Evolutionary conservation across 1,140 invertebrate species (phyloP).

Genomic region (Idris sp.): DNA sequence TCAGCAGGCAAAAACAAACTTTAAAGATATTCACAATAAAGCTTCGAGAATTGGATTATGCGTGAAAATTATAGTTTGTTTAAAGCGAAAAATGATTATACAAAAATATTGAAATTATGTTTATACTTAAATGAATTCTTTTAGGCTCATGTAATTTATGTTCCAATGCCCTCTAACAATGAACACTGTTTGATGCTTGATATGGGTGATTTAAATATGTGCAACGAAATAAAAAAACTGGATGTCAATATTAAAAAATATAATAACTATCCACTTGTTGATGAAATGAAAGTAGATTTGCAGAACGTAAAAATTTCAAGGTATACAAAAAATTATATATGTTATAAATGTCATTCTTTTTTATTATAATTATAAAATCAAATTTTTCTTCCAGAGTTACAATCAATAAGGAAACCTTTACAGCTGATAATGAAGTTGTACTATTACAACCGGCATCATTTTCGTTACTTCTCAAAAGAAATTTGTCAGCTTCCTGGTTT

Average conservation of each 20-base stretch:
- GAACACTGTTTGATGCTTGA: conserved; percentile 88
- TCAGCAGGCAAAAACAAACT: conserved; percentile 90
- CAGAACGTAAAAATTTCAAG: conserved; percentile 88
- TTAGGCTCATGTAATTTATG: conserved; percentile 90
- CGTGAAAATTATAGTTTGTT: conserved; percentile 85
- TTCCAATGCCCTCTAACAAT: conserved; percentile 90
- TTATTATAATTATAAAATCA: too few relatives aligned
- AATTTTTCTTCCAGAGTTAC: too few relatives aligned
- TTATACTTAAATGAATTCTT: too few relatives aligned
- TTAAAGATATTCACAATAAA: conserved; percentile 89
- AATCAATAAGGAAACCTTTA: conserved; percentile 71
- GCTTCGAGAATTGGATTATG: conserved; percentile 88
- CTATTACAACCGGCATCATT: conserved; percentile 91
- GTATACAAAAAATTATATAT: too few relatives aligned
- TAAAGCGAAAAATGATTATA: too few relatives aligned
- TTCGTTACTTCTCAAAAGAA: conserved; percentile 86
- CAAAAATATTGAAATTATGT: too few relatives aligned
- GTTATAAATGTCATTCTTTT: too few relatives aligned
- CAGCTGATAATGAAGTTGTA: conserved; percentile 78
- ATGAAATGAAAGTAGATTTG: conserved; percentile 87
- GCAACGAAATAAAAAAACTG: conserved; percentile 83
- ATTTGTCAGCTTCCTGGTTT: conserved; percentile 91
- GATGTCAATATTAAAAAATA: conserved; percentile 76
- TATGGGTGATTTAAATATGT: conserved; percentile 88
- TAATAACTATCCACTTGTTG: conserved; percentile 84